phyloP scores from a whole-genome alignment of 2,797 vertebrate genomes.

The Acanthornis magna region DNA sequence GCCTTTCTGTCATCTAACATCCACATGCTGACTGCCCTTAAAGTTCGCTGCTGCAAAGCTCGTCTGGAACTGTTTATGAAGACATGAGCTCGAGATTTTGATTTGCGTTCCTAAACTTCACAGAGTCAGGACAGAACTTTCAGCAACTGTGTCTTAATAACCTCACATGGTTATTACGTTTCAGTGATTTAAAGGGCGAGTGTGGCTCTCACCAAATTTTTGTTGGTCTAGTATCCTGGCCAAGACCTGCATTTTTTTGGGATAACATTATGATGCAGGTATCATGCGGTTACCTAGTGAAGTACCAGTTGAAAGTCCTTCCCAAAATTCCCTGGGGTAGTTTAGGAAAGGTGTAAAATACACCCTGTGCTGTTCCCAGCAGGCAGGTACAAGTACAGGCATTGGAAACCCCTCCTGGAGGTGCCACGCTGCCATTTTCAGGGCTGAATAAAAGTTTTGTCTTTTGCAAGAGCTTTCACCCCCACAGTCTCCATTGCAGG shows the following conservation, averaged over 20 bases:
- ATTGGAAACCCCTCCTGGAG: neutral
- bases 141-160: neutral
- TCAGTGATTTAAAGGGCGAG: neutral
- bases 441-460: neutral
- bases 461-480: neutral
- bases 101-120: neutral
- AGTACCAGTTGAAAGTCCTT: neutral
- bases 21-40: neutral
- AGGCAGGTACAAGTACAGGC: neutral
- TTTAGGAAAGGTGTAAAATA: neutral
- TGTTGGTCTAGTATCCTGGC: neutral
- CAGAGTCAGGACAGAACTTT: neutral
- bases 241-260: neutral
- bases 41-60: neutral
- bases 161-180: neutral
- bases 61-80: neutral
- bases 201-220: neutral
- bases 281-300: neutral
- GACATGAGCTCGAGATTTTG: neutral
- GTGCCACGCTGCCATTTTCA: neutral
- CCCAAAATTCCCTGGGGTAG: neutral
- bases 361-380: conserved; percentile 27
- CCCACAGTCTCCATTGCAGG: neutral
- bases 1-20: neutral
- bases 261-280: neutral